Conservation (phyloP, 2,113 vertebrate species). For the Helogale parvula region DNA sequence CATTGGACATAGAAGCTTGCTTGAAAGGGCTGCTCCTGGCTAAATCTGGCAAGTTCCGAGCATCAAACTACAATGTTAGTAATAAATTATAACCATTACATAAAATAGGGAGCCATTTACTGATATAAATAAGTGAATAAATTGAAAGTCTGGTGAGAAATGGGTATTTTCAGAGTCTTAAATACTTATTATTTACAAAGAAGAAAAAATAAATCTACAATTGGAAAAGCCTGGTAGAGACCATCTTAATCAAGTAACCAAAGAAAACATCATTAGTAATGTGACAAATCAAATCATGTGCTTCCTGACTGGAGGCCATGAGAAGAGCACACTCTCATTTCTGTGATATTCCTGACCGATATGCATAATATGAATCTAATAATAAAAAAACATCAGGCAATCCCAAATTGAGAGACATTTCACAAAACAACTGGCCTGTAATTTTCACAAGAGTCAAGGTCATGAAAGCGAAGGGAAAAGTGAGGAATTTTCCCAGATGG, state of each 20-base stretch:
- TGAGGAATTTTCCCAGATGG: background rate
- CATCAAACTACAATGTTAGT: background rate
- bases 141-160: background rate
- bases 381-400: background rate
- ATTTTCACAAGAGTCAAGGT: background rate
- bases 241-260: background rate
- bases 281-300: background rate
- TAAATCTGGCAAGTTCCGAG: background rate
- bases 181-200: constrained; percentile 26
- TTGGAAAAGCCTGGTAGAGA: background rate
- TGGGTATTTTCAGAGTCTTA: constrained; percentile 10
- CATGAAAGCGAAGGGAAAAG: background rate
- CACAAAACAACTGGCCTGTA: background rate
- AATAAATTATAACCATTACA: constrained; percentile 18
- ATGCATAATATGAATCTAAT: background rate
- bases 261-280: background rate
- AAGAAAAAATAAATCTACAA: constrained; percentile 1
- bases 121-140: background rate
- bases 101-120: constrained; percentile 1
- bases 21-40: background rate
- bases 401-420: background rate
- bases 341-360: background rate
- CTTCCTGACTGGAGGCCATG: background rate
- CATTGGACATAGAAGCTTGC: background rate
- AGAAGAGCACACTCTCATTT: background rate